Evolutionary conservation across 2,888 invertebrate species (phyloP), one percentile per base, ranked within the genome.

Genomic region (Drosophila flavopinicola): DNA sequence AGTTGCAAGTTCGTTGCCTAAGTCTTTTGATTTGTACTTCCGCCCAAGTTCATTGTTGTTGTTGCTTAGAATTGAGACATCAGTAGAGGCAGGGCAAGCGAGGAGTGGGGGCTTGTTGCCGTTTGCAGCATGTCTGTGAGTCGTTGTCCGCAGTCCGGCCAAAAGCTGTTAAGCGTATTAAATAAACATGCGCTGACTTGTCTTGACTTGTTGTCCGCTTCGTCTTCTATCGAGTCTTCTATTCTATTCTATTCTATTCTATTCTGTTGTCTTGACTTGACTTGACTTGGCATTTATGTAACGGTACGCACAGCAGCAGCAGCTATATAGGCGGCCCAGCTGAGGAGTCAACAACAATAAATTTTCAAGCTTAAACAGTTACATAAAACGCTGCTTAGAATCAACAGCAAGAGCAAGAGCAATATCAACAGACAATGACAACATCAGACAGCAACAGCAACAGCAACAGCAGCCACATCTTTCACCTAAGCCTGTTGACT

Each of bases 11-110:
- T 84, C 61, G 82, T 82, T 82, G 85, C 85, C 56, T 39, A 82
- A 82, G 85, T 85, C 82, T 78, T 84, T 85, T 76, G 85, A 84
- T 84, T 66, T 65, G 84, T 65, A 75, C 84, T 79, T 79, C 79
- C 79, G 79, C 66, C 61, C 49, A 61, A 35, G 27, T 29, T 45
- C 48, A 58, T 13, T 48, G 44, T 41, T 37, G 35, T 20, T 57
- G 41, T 17, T 32, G 44, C 17, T 11, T 44, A 30, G 49, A 69
- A 69, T 69, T 64, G 58, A 69, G 68, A 69, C 68, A 69, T 69
- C 64, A 54, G 42, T 54, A 29, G 17, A 29, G 39, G 17, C 23
- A 30, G 11, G 17, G 17, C 42, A 17, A 42, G 6, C 17, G 42
- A 44, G 2, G 13, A 3, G n/a, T 24, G 41, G 3, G 23, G 3